A percentile compares a stretch with the other conserved stretches of the same genome.
Evolutionary conservation across 2,888 invertebrate species (phyloP).

Genomic region (Chrysopilus asiliformis): DNA sequence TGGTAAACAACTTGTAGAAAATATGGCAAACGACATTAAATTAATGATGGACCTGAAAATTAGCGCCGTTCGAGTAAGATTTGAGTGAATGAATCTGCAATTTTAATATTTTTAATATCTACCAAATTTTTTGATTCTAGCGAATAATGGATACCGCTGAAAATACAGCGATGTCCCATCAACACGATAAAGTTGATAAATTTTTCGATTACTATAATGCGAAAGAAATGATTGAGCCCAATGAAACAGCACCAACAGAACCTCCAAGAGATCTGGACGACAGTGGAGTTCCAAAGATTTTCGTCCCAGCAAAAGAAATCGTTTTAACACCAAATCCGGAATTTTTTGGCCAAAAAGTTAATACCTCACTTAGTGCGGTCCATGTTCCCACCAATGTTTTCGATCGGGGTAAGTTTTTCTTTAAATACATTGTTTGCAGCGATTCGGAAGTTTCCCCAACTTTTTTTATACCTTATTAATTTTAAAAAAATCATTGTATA

Average conservation of each 20-base stretch:
- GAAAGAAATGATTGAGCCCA: slow-evolving; percentile 51
- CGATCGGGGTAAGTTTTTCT: slow-evolving; percentile 56
- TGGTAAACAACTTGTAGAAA: slow-evolving; percentile 63
- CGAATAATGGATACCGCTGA: slow-evolving; percentile 83
- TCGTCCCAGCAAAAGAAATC: slow-evolving; percentile 46
- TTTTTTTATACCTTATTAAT: slow-evolving; percentile 7
- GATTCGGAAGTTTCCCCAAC: no score
- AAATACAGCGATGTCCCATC: slow-evolving; percentile 55
- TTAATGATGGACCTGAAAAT: slow-evolving; percentile 82
- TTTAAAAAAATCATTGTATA: background rate
- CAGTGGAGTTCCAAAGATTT: slow-evolving; percentile 43
- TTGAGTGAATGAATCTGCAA: slow-evolving; percentile 9
- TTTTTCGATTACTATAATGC: slow-evolving; percentile 56
- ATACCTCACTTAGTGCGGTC: slow-evolving; percentile 70
- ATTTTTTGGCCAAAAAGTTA: slow-evolving; percentile 65
- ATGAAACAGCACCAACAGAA: slow-evolving; percentile 39
- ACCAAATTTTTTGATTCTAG: slow-evolving; percentile 28
- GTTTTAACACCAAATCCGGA: slow-evolving; percentile 55
- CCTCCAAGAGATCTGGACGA: slow-evolving; percentile 40
- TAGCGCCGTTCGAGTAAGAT: slow-evolving; percentile 67
- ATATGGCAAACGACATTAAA: slow-evolving; percentile 72
- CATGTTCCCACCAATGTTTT: slow-evolving; percentile 95
- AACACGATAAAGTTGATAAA: slow-evolving; percentile 41
- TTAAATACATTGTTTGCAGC: no score
- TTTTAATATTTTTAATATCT: background rate